A percentile compares a stretch with the other conserved stretches of the same genome.
These are phyloP conservation scores for Lithobates sylvaticus DNA, from an alignment of 2,797 vertebrate genomes.

Conservation along the genomic window DNA sequence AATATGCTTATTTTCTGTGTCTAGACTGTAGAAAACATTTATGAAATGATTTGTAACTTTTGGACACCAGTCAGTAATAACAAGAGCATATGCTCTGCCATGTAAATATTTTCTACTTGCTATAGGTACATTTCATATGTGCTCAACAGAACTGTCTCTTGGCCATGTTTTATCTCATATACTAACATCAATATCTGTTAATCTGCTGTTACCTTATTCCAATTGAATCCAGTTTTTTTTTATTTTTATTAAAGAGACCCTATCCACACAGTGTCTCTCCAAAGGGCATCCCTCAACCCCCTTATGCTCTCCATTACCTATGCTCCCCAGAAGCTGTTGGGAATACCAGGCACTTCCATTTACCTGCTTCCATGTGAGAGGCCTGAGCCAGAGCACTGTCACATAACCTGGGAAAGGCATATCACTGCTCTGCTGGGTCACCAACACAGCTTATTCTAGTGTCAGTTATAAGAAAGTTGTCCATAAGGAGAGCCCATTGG, in stretches of 20 bases:
- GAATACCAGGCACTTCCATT: too few species aligned
- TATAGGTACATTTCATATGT: constrained; percentile 11
- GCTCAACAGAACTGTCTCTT: neutral
- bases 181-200: neutral
- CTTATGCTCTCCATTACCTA: too few species aligned
- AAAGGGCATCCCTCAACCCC: too few species aligned
- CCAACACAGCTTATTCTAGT: too few species aligned
- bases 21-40: constrained; percentile 34
- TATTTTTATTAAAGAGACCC: too few species aligned
- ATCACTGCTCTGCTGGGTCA: too few species aligned
- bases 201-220: neutral
- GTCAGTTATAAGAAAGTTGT: neutral
- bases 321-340: too few species aligned
- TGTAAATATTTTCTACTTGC: constrained; percentile 35
- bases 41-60: constrained; percentile 55
- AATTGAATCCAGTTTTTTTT: too few species aligned
- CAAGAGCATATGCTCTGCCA: constrained; percentile 18
- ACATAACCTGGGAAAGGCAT: too few species aligned
- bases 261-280: too few species aligned
- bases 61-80: constrained; percentile 32
- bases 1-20: constrained; percentile 39
- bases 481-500: neutral
- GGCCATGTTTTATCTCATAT: neutral
- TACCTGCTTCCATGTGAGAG: too few species aligned
- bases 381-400: too few species aligned